These are phyloP conservation scores for Allophyes oxyacanthae DNA, from an alignment of 2,888 invertebrate species.

Conservation along the genomic window DNA sequence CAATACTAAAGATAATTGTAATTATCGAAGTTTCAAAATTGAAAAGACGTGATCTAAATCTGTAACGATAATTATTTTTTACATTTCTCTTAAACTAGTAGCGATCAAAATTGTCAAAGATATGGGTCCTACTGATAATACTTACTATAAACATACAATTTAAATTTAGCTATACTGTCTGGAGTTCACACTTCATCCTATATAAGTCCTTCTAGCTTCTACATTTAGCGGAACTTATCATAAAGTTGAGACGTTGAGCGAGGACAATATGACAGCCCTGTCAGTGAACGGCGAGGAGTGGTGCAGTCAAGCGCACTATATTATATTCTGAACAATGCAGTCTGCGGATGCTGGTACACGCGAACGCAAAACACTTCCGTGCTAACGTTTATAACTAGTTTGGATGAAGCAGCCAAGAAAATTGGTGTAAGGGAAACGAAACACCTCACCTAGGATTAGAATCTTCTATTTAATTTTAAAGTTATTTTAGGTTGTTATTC, in stretches of 20 bases:
- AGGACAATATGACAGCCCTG: slow-evolving; percentile 46
- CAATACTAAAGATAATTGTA: too few relatives aligned
- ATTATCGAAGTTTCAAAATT: too few relatives aligned
- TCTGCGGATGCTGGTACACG: slow-evolving; percentile 56
- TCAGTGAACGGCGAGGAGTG: slow-evolving; percentile 41
- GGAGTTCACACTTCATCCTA: too few relatives aligned
- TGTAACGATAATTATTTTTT: too few relatives aligned
- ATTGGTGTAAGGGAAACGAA: slow-evolving; percentile 10
- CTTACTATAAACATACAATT: too few relatives aligned
- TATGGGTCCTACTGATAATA: too few relatives aligned
- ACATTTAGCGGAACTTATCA: slow-evolving; percentile 5
- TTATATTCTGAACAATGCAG: slow-evolving; percentile 73
- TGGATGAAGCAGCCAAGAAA: slow-evolving; percentile 6
- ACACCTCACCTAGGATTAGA: neutral
- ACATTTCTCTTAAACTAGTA: too few relatives aligned
- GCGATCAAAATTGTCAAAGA: too few relatives aligned
- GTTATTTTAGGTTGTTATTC: too few relatives aligned
- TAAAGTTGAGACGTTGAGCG: slow-evolving; percentile 49
- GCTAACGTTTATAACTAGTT: slow-evolving; percentile 18
- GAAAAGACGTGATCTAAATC: slow-evolving; percentile 7
- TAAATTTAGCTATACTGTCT: too few relatives aligned
- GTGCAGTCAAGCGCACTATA: slow-evolving; percentile 74
- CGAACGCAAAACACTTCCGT: slow-evolving; percentile 46
- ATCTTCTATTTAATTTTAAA: too few relatives aligned
- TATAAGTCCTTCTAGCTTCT: neutral